These are phyloP conservation scores for Panthera tigris DNA, from an alignment of 2,113 vertebrate genomes.

Conservation along the genomic window DNA sequence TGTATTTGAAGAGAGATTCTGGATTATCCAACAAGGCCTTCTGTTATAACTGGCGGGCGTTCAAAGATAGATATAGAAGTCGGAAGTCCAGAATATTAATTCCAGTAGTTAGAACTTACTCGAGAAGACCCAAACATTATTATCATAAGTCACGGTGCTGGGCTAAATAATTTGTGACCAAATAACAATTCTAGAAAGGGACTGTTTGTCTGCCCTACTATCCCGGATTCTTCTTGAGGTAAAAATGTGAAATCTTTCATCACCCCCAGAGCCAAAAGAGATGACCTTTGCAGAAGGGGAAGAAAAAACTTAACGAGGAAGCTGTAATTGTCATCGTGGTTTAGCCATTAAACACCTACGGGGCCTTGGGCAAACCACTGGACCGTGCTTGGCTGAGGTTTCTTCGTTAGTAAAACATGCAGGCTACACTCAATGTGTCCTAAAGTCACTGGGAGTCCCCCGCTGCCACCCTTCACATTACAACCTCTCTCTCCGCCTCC, in stretches of 20 bases:
- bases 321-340: not conserved
- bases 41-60: not conserved
- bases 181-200: not conserved
- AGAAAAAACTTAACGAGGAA: not conserved
- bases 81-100: not conserved
- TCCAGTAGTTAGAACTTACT: not conserved
- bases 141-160: not conserved
- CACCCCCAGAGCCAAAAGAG: not conserved
- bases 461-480: not conserved
- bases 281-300: not conserved
- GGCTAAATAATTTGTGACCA: constrained; percentile 1
- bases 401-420: not conserved
- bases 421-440: not conserved
- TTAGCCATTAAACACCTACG: not conserved
- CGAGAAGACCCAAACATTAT: not conserved
- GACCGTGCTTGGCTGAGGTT: not conserved
- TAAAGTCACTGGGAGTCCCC: not conserved
- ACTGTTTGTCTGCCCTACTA: not conserved
- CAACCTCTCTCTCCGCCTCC: not conserved
- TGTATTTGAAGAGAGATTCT: not conserved
- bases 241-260: constrained; percentile 17
- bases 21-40: constrained; percentile 12
- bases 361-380: not conserved
- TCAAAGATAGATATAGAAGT: not conserved
- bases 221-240: not conserved